Base-by-base conservation (phyloP, 2,888 invertebrate genomes). In the Caenorhabditis sulstoni region DNA sequence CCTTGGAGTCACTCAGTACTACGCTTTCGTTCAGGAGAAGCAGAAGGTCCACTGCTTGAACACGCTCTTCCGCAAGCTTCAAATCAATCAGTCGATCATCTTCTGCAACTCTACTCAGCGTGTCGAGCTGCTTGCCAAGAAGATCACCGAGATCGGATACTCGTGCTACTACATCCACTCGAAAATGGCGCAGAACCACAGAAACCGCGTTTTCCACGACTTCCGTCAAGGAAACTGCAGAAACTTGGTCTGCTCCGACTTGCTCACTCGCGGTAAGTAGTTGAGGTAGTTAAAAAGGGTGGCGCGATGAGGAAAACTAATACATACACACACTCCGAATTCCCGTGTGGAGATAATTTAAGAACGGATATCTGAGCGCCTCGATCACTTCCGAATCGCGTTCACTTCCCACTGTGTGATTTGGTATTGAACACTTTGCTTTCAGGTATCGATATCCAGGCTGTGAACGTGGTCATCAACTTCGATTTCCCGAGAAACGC, bases 401-500 rank as follows among this genome's bases (percentile, higher is more conserved):
- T 29, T 29, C 7, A 5, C 29, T 7, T 29, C 7, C 3, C 29
- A 7, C 3, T 3, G 4, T 29, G 29, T 29, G 29, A 29, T 7
- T 29, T n/a, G n/a, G 29, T 29, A n/a, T 29, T 7, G 29, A 29
- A 29, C 3, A 3, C 29, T 3, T 29, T 29, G 29, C 35, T 70
- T 80, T 29, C 58, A 82, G 82, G 85, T 83, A 99, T 99, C 90
- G 99, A 99, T 92, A 99, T 99, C 90, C 98, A 99, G 93, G 98
- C 98, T 64, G 99, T 99, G 86, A 99, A 99, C 92, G 99, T 99
- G 87, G 99, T 99, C 85, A 99, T 99, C 91, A 99, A 99, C 93
- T 99, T 99, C 91, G 99, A 99, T 93, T 99, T 99, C 92, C 99
- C 99, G 64, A 96, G 97, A 92, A 98, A 99, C 95, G 96, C 99